Conservation (phyloP, 2,888 invertebrate genomes). For the Aphodius sticticus region DNA sequence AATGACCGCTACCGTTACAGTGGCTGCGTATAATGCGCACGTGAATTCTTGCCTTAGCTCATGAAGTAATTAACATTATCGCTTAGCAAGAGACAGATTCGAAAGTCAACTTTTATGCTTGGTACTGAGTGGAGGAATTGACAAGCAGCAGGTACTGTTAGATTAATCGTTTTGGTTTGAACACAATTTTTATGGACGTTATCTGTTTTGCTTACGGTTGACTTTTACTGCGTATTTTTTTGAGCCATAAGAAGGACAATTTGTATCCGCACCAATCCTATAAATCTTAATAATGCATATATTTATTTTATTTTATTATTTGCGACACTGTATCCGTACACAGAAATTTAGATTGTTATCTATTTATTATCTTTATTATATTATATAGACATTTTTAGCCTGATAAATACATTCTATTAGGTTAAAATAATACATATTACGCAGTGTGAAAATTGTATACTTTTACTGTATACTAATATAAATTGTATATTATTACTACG, state of each 20-base stretch:
- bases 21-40: neutral
- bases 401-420: too few species aligned
- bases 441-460: too few species aligned
- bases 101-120: neutral
- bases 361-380: too few species aligned
- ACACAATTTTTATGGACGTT: neutral
- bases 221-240: neutral
- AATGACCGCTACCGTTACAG: neutral
- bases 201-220: neutral
- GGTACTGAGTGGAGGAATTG: neutral
- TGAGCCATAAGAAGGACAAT: neutral
- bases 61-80: conserved; percentile 4
- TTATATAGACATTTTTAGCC: too few species aligned
- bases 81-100: neutral
- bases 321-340: too few species aligned
- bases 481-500: too few species aligned
- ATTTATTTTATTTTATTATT: too few species aligned
- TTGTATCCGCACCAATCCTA: neutral
- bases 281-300: neutral
- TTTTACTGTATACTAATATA: too few species aligned
- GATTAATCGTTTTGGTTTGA: neutral
- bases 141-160: neutral
- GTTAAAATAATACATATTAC: too few species aligned
- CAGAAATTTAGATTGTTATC: too few species aligned
- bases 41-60: neutral